Evolutionary conservation across 2,113 vertebrate genomes (phyloP), one percentile per base, ranked within the genome.

Genomic region (Fregata magnificens): DNA sequence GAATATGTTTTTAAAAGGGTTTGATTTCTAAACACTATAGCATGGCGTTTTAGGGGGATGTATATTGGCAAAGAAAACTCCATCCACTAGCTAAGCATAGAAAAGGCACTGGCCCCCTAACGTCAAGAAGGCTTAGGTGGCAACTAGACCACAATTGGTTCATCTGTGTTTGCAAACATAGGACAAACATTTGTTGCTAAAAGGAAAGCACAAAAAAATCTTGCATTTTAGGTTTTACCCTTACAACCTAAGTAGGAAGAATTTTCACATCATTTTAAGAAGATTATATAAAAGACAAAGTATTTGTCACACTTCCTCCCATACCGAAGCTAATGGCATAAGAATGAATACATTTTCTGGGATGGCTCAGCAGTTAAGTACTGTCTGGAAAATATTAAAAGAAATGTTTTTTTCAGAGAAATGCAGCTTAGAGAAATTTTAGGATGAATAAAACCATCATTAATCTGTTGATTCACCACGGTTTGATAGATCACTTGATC

Each of bases 321-420:
- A 86, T 82, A 73, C 71, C 67, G 50, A 72, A 94, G 77, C 40
- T 93, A 90, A 95, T 78, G 70, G 85, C 47, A 70, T 72, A 94
- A 47, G 79, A 90, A 93, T 59, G 58, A 90, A 96, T 76, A 88
- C 7, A 84, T 89, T 94, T 95, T 90, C 86, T 89, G 56, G 50
- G 82, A 92, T 88, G 67, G 81, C 79, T 95, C 81, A 97, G 86
- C 79, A 96, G 70, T 49, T 95, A 85, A 83, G 56, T 73, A 76
- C 69, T 91, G 45, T 72, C 82, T 79, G 92, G 44, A 81, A 95
- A 88, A 95, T 73, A 96, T 77, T 90, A 92, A 91, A 95, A 96
- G 80, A 80, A 90, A 82, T 65, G 5, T 2, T 8, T 55, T 91
- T 95, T 89, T 81, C 85, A 91, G 88, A 96, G 73, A 88, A 96